A percentile compares a stretch with the other conserved stretches of the same genome.
Evolutionary conservation across 2,797 vertebrate genomes (phyloP).

Genomic region (Hyperoplus lanceolatus): DNA sequence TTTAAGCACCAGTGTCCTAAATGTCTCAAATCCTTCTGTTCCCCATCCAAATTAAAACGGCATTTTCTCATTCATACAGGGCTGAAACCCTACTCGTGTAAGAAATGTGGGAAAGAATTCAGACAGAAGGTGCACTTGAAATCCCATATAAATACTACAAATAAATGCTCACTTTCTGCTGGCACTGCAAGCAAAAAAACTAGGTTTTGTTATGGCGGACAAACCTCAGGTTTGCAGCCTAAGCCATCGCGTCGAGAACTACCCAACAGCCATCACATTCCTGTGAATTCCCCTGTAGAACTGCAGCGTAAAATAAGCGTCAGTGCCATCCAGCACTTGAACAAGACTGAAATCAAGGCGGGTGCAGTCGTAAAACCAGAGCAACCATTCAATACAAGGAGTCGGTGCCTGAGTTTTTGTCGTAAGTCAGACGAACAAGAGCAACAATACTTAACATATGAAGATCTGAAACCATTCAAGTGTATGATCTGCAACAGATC

Average conservation of each 20-base stretch:
- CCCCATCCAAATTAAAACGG: slow-evolving; percentile 32
- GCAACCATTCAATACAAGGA: not conserved
- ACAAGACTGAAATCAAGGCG: not conserved
- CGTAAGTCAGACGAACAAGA: slow-evolving; percentile 24
- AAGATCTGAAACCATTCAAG: slow-evolving; percentile 46
- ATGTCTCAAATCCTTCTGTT: slow-evolving; percentile 42
- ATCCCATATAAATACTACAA: slow-evolving; percentile 82
- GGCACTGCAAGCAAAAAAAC: not conserved
- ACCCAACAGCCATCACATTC: not conserved
- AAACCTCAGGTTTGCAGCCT: not conserved
- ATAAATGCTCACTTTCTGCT: slow-evolving; percentile 53
- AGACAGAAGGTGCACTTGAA: slow-evolving; percentile 86
- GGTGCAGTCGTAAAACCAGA: slow-evolving; percentile 19
- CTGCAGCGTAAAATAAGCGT: slow-evolving; percentile 50
- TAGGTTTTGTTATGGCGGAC: not conserved
- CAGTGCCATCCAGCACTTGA: slow-evolving; percentile 11
- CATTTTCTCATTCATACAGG: slow-evolving; percentile 38
- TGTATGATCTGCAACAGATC: slow-evolving; percentile 50
- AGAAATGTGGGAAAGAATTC: slow-evolving; percentile 18
- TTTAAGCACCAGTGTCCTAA: slow-evolving; percentile 33
- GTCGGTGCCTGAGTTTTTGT: not conserved
- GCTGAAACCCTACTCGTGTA: slow-evolving; percentile 29
- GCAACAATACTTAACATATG: slow-evolving; percentile 1
- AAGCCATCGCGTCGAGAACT: not conserved
- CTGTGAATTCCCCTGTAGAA: slow-evolving; percentile 24